These are phyloP conservation scores for Phylloscopus collybita DNA, from an alignment of 2,797 vertebrate species.

Conservation along the genomic window DNA sequence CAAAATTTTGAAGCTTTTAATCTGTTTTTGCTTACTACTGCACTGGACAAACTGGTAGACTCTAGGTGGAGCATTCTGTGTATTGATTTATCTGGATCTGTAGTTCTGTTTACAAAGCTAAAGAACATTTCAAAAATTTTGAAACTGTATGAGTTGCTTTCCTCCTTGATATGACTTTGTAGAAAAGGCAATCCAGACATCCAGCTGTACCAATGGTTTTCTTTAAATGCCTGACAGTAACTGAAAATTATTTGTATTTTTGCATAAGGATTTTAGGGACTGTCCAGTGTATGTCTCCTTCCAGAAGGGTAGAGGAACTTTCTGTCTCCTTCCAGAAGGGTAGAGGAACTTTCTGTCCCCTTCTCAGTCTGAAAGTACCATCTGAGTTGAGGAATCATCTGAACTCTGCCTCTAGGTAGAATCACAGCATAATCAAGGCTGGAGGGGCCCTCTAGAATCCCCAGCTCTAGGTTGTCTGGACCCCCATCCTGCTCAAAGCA, in stretches of 20 bases:
- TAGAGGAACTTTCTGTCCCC: background rate
- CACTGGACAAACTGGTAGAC: background rate
- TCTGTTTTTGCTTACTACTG: background rate
- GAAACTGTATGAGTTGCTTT: background rate
- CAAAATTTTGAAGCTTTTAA: background rate
- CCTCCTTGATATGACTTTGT: background rate
- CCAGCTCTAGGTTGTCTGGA: background rate
- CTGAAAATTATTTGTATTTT: background rate
- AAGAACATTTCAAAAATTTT: background rate
- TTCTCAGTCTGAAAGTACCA: background rate
- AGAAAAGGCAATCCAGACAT: background rate
- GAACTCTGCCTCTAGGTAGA: background rate
- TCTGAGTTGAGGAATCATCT: background rate
- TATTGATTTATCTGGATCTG: background rate
- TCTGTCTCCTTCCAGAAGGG: background rate
- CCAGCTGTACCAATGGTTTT: background rate
- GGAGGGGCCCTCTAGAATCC: background rate
- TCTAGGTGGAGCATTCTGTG: background rate
- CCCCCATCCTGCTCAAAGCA: background rate
- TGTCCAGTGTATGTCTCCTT: background rate
- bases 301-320: background rate
- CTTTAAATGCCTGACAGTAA: background rate
- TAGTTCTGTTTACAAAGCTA: background rate
- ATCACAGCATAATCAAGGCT: background rate
- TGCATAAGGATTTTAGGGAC: background rate